phyloP scores from a whole-genome alignment of 1,140 invertebrate genomes.

The Zaprionus tsacasi region DNA sequence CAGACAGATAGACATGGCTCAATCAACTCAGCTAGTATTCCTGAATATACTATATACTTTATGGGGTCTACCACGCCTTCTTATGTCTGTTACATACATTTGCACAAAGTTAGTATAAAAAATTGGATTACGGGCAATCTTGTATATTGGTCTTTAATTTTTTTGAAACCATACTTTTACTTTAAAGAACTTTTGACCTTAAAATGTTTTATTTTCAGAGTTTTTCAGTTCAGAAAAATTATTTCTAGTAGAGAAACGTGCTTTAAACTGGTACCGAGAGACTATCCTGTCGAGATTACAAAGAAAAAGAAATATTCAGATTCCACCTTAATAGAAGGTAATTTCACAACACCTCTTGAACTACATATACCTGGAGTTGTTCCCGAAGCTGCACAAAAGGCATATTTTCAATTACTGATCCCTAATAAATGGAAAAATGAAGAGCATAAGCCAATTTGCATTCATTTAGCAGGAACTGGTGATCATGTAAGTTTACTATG shows the following conservation, averaged over 20 bases:
- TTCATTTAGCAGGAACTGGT: constrained; percentile 98
- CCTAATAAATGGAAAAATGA: constrained; percentile 91
- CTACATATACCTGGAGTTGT: constrained; percentile 93
- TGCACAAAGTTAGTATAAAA: no score
- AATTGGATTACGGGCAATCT: constrained; percentile 1
- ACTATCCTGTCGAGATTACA: constrained; percentile 95
- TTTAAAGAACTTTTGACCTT: background rate
- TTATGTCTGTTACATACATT: no score
- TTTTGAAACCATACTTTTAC: background rate
- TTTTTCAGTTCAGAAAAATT: constrained; percentile 95
- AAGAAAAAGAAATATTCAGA: constrained; percentile 93
- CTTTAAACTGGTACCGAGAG: constrained; percentile 90
- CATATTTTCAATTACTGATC: constrained; percentile 93
- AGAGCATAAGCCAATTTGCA: constrained; percentile 92
- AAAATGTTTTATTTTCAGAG: constrained; percentile 85
- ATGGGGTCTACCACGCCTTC: no score
- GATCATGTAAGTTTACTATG: constrained; percentile 93
- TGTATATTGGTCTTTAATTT: background rate
- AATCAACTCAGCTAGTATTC: no score
- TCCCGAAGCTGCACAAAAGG: constrained; percentile 91
- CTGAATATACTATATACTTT: no score
- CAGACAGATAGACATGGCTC: no score
- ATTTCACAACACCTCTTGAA: constrained; percentile 94
- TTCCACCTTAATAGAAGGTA: constrained; percentile 92
- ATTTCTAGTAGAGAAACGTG: constrained; percentile 93